Evolutionary conservation across 2,113 vertebrate genomes (phyloP), one percentile per base, ranked within the genome.

Genomic region (Pteropus alecto): DNA sequence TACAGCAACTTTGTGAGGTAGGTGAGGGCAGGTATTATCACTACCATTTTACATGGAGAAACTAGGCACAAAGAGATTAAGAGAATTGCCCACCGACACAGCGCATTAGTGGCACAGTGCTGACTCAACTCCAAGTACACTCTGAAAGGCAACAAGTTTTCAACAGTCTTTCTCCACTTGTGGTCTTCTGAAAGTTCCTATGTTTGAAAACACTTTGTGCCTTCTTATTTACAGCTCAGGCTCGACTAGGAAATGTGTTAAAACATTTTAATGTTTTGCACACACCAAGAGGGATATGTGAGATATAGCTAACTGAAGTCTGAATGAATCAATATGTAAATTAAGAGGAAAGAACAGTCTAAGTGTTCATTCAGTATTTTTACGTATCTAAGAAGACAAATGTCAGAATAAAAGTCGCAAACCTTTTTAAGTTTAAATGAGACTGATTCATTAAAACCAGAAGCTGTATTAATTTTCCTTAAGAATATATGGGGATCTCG

Each of bases 1-100:
- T 90, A 87, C 15, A 89, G 18, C 38, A 82, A 65, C 46, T 61
- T 43, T 84, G 88, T 93, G 96, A 97, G 97, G 97, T 96, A 97
- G 95, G 73, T 81, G 74, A 97, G 96, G 94, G 88, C 77, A 74
- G 74, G 58, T 28, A 46, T 74, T 24, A 82, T 71, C 65, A 70
- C 35, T 63, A 65, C 38, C 33, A n/a, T 67, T 71, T 94, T 68
- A 65, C 10, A 41, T 56, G 21, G 85, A 67, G 56, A 94, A 87
- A 63, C 5, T 24, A 81, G 56, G 41, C n/a, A 67, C 35, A 26
- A 30, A 35, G 16, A 91, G n/a, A 56, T 56, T 24, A 46, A 90
- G 77, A 51, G 81, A 87, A 68, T 3, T 71, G 94, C 48, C 48
- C 56, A 84, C 61, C 41, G 70, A 77, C 74, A 65, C 22, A 51